Evolutionary conservation across 2,797 vertebrate genomes (phyloP).

Genomic region (Sebastes itinus): DNA sequence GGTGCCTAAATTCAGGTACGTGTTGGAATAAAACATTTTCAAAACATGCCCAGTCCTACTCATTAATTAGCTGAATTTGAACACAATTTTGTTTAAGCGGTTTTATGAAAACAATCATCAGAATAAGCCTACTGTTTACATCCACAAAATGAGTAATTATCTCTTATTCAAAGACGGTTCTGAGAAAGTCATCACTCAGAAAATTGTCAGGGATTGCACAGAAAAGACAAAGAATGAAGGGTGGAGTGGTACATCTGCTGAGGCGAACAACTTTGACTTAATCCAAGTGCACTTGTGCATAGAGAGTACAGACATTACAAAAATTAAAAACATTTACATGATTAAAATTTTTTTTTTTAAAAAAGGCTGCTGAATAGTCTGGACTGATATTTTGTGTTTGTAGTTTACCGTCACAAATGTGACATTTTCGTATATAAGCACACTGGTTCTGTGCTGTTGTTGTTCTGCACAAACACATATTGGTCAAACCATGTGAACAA

Average conservation of each 20-base stretch:
- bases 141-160: neutral
- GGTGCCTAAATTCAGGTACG: too few species aligned
- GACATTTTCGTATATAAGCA: neutral
- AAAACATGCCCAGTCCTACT: neutral
- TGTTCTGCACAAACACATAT: constrained; percentile 15
- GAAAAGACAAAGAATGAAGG: neutral
- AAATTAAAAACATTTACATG: neutral
- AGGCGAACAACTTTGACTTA: neutral
- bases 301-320: neutral
- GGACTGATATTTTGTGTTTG: neutral
- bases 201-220: neutral
- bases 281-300: neutral
- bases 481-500: constrained; percentile 25
- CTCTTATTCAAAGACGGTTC: neutral
- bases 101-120: neutral
- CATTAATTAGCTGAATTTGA: neutral
- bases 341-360: too few species aligned
- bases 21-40: neutral
- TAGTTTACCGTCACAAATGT: neutral
- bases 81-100: neutral
- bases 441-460: neutral
- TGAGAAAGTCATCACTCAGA: neutral
- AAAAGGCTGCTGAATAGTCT: neutral
- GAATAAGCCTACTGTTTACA: neutral
- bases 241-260: neutral